phyloP scores from a whole-genome alignment of 2,113 vertebrate genomes.

The Alces alces region DNA sequence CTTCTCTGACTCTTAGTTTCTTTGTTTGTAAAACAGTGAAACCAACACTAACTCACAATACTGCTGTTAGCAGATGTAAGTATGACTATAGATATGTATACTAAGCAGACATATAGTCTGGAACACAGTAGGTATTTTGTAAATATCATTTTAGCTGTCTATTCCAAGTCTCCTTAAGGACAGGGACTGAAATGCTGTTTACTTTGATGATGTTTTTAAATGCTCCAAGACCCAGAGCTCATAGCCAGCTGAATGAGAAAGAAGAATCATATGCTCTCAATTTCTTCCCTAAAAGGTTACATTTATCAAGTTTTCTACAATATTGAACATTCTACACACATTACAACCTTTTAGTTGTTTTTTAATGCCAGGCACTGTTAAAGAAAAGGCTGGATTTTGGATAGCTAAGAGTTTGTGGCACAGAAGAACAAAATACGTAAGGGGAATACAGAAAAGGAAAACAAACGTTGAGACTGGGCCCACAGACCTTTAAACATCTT shows the following conservation, averaged over 20 bases:
- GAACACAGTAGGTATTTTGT: background rate
- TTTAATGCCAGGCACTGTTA: background rate
- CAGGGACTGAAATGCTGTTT: background rate
- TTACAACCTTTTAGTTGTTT: background rate
- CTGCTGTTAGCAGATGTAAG: background rate
- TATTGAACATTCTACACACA: background rate
- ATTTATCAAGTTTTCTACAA: background rate
- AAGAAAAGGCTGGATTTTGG: conserved; percentile 18
- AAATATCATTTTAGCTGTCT: background rate
- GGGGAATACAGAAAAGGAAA: background rate
- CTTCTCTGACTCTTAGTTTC: background rate
- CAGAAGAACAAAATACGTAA: background rate
- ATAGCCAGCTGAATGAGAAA: background rate
- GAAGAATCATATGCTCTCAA: background rate
- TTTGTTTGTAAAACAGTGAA: background rate
- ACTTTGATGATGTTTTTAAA: background rate
- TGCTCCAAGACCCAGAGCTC: background rate
- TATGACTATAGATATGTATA: background rate
- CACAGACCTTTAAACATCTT: background rate
- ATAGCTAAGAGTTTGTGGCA: background rate
- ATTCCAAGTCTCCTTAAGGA: background rate
- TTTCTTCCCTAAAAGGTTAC: background rate
- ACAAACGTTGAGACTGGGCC: background rate
- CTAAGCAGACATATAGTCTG: background rate
- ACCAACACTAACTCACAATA: background rate